phyloP scores from a whole-genome alignment of 2,113 vertebrate species.

The Perca schrenkii region DNA sequence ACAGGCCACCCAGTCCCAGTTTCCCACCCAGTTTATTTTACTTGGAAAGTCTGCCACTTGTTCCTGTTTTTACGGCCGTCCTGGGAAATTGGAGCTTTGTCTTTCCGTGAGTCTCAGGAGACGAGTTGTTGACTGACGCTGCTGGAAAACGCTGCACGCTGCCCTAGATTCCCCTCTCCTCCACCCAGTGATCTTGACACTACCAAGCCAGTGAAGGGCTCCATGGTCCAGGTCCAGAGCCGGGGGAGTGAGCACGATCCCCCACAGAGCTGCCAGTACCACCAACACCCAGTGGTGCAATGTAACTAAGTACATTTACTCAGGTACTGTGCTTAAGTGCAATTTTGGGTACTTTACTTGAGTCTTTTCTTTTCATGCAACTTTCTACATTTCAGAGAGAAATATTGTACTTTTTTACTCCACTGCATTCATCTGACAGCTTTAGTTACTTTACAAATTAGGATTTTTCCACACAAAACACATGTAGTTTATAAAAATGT shows the following conservation, averaged over 20 bases:
- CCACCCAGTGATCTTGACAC: conserved; percentile 41
- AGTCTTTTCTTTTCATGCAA: no score
- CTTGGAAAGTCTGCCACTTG: not conserved
- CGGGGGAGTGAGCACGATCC: not conserved
- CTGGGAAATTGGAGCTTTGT: conserved; percentile 51
- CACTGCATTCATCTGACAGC: no score
- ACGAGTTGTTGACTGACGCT: conserved; percentile 53
- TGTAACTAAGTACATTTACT: no score
- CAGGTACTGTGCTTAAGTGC: no score
- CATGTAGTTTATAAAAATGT: no score
- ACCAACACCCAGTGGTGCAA: no score
- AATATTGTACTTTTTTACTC: no score
- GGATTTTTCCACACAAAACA: no score
- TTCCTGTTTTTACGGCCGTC: conserved; percentile 5
- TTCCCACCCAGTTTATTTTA: conserved; percentile 26
- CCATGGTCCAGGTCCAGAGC: not conserved
- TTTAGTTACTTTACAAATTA: no score
- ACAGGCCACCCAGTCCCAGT: not conserved
- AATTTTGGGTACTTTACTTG: no score
- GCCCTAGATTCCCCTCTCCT: conserved; percentile 34
- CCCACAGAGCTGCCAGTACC: conserved; percentile 32
- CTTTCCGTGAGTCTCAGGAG: conserved; percentile 50
- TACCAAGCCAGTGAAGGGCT: not conserved
- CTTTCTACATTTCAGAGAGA: no score
- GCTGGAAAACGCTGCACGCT: conserved; percentile 41